A percentile compares a stretch with the other conserved stretches of the same genome.
Conservation (phyloP, 2,888 invertebrate species). For the Pyrochroa serraticornis region DNA sequence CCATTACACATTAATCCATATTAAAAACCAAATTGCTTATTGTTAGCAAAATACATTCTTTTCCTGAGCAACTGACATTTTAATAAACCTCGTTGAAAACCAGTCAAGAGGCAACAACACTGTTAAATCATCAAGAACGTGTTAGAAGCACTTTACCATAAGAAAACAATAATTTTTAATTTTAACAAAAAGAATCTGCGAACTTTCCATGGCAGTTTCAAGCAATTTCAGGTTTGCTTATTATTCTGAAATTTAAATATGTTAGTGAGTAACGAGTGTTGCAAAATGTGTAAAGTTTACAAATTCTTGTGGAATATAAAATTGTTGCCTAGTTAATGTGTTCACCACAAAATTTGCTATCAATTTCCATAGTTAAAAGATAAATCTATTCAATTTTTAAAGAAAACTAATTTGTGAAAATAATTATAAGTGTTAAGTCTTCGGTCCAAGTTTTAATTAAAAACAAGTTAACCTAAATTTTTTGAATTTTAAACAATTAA, state of each 20-base stretch:
- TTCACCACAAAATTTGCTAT: too few relatives aligned
- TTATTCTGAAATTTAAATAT: too few relatives aligned
- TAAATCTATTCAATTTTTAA: too few relatives aligned
- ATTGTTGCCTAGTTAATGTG: too few relatives aligned
- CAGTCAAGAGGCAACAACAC: too few relatives aligned
- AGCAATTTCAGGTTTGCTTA: too few relatives aligned
- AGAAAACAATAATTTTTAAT: not conserved
- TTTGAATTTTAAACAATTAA: not conserved
- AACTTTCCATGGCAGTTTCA: too few relatives aligned
- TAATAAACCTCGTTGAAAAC: conserved; percentile 3
- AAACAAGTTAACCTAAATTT: conserved; percentile 1
- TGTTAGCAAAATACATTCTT: conserved; percentile 1
- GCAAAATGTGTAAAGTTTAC: too few relatives aligned
- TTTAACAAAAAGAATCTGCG: too few relatives aligned
- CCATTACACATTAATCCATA: conserved; percentile 8
- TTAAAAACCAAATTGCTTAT: conserved; percentile 5
- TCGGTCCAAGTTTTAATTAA: conserved; percentile 1
- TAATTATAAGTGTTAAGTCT: not conserved
- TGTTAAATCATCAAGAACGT: conserved; percentile 6
- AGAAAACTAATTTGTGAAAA: not conserved
- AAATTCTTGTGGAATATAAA: too few relatives aligned
- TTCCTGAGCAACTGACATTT: conserved; percentile 24
- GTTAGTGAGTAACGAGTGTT: too few relatives aligned
- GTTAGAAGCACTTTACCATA: not conserved
- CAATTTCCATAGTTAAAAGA: too few relatives aligned